Conservation (phyloP, 2,888 invertebrate species). For the Oscheius sp. region DNA sequence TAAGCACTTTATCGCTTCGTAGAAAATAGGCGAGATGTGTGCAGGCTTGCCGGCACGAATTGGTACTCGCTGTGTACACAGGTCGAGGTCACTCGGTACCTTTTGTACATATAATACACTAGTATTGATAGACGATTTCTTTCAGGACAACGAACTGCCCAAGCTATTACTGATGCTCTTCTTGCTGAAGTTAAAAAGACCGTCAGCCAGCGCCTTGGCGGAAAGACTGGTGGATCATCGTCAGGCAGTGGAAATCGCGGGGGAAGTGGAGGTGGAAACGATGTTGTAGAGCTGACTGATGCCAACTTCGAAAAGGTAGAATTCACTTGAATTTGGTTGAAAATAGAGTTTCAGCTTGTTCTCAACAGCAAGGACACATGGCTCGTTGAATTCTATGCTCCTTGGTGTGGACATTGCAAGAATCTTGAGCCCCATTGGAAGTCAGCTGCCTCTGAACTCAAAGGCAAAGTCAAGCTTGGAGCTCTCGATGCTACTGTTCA, state of each 20-base stretch:
- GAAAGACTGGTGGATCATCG: conserved; percentile 39
- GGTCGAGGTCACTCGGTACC: conserved; percentile 16
- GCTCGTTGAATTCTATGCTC: conserved; percentile 96
- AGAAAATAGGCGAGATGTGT: background rate
- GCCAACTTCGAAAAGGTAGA: conserved; percentile 87
- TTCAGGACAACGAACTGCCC: conserved; percentile 81
- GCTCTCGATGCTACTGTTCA: conserved; percentile 95
- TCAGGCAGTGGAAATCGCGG: conserved; percentile 34
- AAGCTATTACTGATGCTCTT: conserved; percentile 84
- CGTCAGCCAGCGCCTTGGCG: conserved; percentile 61
- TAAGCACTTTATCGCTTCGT: conserved; percentile 21
- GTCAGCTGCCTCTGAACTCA: conserved; percentile 89
- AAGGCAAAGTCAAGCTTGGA: conserved; percentile 91
- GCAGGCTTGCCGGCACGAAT: conserved; percentile 9
- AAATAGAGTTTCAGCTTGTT: conserved; percentile 78
- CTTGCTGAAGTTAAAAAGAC: conserved; percentile 81
- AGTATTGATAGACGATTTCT: background rate
- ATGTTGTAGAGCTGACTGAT: conserved; percentile 92
- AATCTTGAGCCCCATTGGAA: conserved; percentile 95
- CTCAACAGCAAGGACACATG: conserved; percentile 91
- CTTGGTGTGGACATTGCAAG: conserved; percentile 91
- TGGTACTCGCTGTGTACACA: conserved; percentile 17
- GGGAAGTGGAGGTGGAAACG: conserved; percentile 57
- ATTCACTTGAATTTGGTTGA: background rate
- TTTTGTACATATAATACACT: background rate